Conservation (phyloP, 2,888 invertebrate species). For the Onthophagus sagittarius region DNA sequence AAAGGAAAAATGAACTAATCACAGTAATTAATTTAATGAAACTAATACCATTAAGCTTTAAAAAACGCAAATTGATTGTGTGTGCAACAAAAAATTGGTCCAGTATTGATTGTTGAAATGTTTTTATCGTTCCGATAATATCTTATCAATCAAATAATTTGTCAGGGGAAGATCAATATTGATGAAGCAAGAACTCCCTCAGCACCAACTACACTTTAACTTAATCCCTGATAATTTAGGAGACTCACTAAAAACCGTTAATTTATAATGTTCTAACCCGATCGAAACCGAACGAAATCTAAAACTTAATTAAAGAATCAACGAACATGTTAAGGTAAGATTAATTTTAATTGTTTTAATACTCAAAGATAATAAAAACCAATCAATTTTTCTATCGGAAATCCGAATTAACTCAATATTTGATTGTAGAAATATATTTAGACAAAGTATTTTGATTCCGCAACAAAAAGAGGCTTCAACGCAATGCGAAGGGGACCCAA, state of each 20-base stretch:
- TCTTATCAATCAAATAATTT: background rate
- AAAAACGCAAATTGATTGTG: background rate
- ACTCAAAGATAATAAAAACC: background rate
- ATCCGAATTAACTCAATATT: background rate
- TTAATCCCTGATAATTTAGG: background rate
- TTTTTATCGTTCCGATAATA: background rate
- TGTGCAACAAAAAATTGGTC: background rate
- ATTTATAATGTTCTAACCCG: background rate
- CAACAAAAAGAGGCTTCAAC: background rate
- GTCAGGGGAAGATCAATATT: background rate
- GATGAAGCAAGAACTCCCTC: background rate
- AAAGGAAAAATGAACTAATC: too few relatives aligned
- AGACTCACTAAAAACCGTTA: background rate
- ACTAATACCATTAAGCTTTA: background rate
- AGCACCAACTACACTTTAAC: background rate
- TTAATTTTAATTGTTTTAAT: background rate
- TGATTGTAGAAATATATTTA: background rate
- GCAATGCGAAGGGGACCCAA: background rate
- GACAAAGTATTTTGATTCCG: background rate
- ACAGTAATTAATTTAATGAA: background rate
- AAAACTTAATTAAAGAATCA: background rate
- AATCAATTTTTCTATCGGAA: background rate
- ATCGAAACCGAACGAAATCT: too few relatives aligned
- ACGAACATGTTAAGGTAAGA: conserved; percentile 5
- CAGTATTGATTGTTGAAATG: background rate